Evolutionary conservation across 2,113 vertebrate genomes (phyloP), one percentile per base, ranked within the genome.

Genomic region (Zosterops lateralis): DNA sequence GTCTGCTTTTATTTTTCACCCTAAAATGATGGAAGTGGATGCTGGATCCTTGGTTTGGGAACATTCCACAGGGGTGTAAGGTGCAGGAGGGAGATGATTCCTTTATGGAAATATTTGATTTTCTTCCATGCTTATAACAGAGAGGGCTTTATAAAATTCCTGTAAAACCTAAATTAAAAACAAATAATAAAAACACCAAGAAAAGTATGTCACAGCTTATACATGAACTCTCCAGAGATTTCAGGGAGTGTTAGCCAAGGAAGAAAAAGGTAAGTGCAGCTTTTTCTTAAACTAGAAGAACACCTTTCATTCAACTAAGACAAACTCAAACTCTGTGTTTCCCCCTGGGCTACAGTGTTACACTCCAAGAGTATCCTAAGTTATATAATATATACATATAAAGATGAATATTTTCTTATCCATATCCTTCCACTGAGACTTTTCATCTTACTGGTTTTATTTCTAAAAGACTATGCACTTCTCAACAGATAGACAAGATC

Each of bases 11-110:
- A 66, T 61, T 81, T 91, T 84, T 56, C 83, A 60, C 22, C 32
- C 61, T 81, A 58, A 71, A 94, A 32, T 28, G 40, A 51, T 61
- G 76, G 56, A 71, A 67, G 45, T 29, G 31, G 36, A 22, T 1
- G 4, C 17, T 32, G 48, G 71, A 31, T 73, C 28, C 19, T 36
- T 66, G 53, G 26, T 71, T 82, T 54, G 71, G 16, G 70, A 75
- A 45, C 22, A 4, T 53, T 48, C 22, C 4, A 1, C 3, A 1
- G 38, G 20, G 34, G 8, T 3, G 8, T 10, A 16, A 18, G 5
- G 36, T 22, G 56, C 60, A 77, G 40, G 12, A 83, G 36, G 36
- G 50, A 68, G 40, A 51, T 22, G 4, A 83, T 73, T 68, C 48
- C 67, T 76, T 45, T 24, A 60, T 5, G 7, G 56, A 11, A 34